Conservation (phyloP, 2,113 vertebrate genomes). For the Cygnus buccinator region DNA sequence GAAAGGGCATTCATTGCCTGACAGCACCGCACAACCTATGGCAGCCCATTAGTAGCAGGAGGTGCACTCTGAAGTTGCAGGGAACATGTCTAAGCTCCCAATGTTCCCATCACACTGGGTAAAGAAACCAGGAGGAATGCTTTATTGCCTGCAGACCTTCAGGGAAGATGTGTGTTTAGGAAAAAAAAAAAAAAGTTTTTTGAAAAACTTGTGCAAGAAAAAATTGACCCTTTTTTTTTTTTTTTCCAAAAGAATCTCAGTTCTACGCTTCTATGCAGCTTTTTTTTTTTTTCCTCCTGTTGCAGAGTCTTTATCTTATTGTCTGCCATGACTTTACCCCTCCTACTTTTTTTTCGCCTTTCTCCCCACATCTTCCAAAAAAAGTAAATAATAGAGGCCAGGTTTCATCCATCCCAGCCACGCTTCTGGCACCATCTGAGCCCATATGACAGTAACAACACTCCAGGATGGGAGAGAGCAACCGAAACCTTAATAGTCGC, state of each 20-base stretch:
- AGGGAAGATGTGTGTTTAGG: background rate
- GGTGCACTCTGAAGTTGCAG: background rate
- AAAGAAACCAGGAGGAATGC: background rate
- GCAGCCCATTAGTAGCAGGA: background rate
- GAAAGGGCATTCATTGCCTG: rapidly evolving
- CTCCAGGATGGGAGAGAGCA: background rate
- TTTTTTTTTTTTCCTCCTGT: background rate
- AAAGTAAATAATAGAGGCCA: background rate
- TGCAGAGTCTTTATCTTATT: background rate
- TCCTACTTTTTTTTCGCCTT: background rate
- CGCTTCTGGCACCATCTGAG: background rate
- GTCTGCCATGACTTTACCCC: background rate
- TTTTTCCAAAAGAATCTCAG: background rate
- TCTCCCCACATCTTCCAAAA: background rate
- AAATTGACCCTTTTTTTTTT: background rate
- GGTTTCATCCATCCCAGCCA: background rate
- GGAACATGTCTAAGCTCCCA: background rate
- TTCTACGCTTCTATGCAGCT: background rate
- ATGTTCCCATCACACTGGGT: background rate
- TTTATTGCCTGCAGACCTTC: background rate
- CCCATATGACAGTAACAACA: background rate
- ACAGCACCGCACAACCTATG: background rate
- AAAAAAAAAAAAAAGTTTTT: background rate
- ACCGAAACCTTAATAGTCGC: background rate
- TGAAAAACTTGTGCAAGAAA: background rate